These are phyloP conservation scores for Vulpes ferrilata DNA, from an alignment of 2,113 vertebrate genomes.

Conservation along the genomic window DNA sequence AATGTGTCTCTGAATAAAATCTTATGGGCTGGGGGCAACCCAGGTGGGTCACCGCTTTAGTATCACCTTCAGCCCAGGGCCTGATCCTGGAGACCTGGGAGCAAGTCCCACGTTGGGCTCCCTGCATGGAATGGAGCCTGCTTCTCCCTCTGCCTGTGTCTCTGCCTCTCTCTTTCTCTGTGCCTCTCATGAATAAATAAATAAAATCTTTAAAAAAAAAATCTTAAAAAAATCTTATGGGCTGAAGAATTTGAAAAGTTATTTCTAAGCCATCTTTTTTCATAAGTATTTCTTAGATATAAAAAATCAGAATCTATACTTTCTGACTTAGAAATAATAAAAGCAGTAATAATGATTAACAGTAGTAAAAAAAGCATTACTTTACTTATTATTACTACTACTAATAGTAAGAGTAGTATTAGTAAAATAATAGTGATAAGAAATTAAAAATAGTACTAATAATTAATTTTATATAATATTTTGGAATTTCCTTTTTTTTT, in stretches of 20 bases:
- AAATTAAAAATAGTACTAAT: constrained; percentile 12
- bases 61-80: no score
- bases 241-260: constrained; percentile 34
- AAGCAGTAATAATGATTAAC: background rate
- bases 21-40: background rate
- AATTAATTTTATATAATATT: background rate
- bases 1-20: constrained; percentile 18
- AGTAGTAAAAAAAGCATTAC: background rate
- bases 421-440: background rate
- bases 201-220: no score
- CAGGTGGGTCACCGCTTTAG: no score
- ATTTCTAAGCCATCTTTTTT: constrained; percentile 40
- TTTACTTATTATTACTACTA: background rate
- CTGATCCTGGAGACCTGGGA: no score
- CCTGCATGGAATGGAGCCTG: no score
- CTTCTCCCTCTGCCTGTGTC: no score
- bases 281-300: constrained; percentile 8
- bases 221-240: background rate
- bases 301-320: constrained; percentile 23
- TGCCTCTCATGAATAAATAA: no score
- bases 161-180: no score
- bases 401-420: background rate
- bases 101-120: no score
- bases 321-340: constrained; percentile 49
- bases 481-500: background rate